Evolutionary conservation across 1,140 invertebrate species (phyloP), one percentile per base, ranked within the genome.

Genomic region (Temnothorax curvispinosus): DNA sequence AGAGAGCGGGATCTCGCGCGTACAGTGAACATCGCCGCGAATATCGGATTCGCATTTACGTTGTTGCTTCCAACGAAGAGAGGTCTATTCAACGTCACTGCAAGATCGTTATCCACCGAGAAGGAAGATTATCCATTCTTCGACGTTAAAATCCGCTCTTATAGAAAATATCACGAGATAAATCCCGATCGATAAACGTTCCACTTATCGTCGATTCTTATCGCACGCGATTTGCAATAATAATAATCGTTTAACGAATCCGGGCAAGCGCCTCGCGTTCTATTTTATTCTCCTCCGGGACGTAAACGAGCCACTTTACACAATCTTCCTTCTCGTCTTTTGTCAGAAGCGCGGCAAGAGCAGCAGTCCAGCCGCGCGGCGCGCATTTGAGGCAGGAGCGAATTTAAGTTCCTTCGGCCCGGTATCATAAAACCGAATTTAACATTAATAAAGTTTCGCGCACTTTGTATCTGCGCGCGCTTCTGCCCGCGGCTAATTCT

Each of bases 381-480:
- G 80, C 52, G 67, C 69, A 74, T 67, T 84, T 60, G 4, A 50
- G 54, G 27, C 69, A 27, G 44, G 18, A 84, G 60, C 62, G 75
- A 78, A 80, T 80, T 81, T 69, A 80, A 86, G 76, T 81, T 80
- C 50, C 64, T 69, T 81, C 64, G 64, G 80, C n/a, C 27, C 47
- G 85, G 52, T 64, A 86, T 86, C 76, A 86, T 86, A 81, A 86
- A 86, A 86, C 85, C 85, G 50, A 86, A 86, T 86, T 86, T 80
- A 86, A 86, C 85, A 78, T 80, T 86, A 86, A 86, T 86, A 86
- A 86, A 86, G 85, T 86, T 86, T 81, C 52, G 85, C 76, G 75
- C 74, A 62, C 85, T 86, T 86, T 86, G 85, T 86, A 86, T 86
- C 85, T 80, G 44, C 85, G 64, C 41, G 60, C 64, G 75, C 85